phyloP scores from a whole-genome alignment of 2,113 vertebrate species.

The Cephalopterus ornatus region DNA sequence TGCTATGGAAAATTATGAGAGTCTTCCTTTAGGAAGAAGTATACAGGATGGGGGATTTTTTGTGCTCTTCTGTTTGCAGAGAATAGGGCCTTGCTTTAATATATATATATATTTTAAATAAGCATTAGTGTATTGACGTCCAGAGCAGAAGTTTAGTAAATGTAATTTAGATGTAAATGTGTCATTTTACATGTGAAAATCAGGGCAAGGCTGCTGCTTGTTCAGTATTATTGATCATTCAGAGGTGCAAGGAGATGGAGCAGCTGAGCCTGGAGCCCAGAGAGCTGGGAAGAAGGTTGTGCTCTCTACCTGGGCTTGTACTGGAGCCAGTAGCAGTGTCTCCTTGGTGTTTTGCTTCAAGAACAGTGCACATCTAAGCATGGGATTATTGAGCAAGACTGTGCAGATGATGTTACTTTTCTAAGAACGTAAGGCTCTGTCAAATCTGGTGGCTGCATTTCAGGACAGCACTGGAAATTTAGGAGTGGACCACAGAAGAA shows the following conservation, averaged over 20 bases:
- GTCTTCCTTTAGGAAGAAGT: not conserved
- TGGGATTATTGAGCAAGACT: not conserved
- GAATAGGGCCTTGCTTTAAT: not conserved
- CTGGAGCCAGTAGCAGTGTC: not conserved
- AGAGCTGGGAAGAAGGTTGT: rapidly evolving
- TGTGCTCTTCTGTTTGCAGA: not conserved
- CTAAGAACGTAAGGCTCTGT: not conserved
- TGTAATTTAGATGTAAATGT: not conserved
- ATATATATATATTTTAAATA: not conserved
- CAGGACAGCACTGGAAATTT: not conserved
- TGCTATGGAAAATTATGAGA: not conserved
- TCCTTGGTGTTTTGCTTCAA: not conserved
- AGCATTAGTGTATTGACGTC: not conserved
- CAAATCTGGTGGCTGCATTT: not conserved
- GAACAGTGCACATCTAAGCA: not conserved
- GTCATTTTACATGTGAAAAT: not conserved
- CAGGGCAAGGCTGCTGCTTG: not conserved
- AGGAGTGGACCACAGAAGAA: not conserved
- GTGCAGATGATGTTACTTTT: not conserved
- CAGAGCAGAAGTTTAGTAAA: not conserved
- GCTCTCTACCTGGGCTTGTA: not conserved
- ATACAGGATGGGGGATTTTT: not conserved
- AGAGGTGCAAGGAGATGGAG: not conserved
- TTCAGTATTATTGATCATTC: not conserved
- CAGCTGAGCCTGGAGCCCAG: not conserved